These are phyloP conservation scores for Centruroides vittatus DNA, from an alignment of 1,140 invertebrate species.

Conservation along the genomic window DNA sequence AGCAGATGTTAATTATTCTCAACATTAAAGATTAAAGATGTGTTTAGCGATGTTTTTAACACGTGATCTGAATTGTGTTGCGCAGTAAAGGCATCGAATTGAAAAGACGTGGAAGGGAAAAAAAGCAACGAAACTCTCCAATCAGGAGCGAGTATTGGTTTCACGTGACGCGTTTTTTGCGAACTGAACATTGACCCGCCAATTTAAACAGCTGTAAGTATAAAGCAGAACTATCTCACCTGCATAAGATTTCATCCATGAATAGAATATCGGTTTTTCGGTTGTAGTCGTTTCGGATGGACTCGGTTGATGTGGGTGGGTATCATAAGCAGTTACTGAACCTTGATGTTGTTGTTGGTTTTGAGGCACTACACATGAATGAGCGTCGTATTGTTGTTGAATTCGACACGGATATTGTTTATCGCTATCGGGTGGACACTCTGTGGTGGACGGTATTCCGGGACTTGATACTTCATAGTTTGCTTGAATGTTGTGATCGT, in stretches of 20 bases:
- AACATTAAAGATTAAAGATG: no score
- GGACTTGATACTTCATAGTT: background rate
- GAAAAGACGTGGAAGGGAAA: no score
- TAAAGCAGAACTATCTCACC: slow-evolving; percentile 9
- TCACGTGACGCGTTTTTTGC: background rate
- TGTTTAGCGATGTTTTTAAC: no score
- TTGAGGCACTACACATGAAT: slow-evolving; percentile 17
- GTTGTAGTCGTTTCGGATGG: background rate
- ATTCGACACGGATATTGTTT: background rate
- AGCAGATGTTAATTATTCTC: no score
- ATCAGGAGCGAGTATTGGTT: background rate
- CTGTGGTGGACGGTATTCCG: background rate
- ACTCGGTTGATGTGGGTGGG: background rate
- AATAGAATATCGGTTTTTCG: slow-evolving; percentile 11
- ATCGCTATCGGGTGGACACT: background rate
- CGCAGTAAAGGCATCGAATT: no score
- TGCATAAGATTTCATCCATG: slow-evolving; percentile 21
- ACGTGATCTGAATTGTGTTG: no score
- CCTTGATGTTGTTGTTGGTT: slow-evolving; percentile 15
- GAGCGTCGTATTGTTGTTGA: slow-evolving; percentile 12
- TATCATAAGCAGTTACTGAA: slow-evolving; percentile 9
- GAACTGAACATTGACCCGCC: background rate
- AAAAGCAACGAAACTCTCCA: background rate
- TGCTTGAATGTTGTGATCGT: no score
- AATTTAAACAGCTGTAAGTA: background rate